phyloP scores from a whole-genome alignment of 2,888 invertebrate genomes.

The Clostera curtula region DNA sequence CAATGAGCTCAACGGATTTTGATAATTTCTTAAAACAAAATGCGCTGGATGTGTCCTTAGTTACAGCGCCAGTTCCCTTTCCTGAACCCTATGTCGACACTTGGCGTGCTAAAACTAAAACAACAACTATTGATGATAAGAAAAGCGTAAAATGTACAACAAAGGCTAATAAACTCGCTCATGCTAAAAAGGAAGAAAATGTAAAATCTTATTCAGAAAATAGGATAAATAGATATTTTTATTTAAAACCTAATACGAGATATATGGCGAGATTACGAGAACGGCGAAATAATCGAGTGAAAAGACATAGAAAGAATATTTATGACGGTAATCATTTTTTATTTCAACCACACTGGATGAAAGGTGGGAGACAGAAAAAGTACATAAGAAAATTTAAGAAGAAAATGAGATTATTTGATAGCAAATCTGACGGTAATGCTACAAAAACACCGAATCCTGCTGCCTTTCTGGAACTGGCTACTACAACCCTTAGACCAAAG shows the following conservation, averaged over 20 bases:
- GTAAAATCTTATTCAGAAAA: background rate
- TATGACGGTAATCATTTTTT: background rate
- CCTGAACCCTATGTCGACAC: slow-evolving; percentile 7
- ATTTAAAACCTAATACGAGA: no score
- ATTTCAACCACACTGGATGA: slow-evolving; percentile 1
- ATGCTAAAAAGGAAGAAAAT: background rate
- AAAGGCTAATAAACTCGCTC: no score
- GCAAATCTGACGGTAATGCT: slow-evolving; percentile 8
- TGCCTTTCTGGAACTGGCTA: background rate
- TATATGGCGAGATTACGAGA: no score
- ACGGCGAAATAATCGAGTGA: background rate
- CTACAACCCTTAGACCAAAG: background rate
- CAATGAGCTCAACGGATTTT: slow-evolving; percentile 43
- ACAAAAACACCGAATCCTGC: background rate
- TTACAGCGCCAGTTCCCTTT: slow-evolving; percentile 32
- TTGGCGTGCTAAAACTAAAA: background rate
- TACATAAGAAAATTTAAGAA: slow-evolving; percentile 9
- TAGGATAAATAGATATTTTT: no score
- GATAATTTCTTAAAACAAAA: slow-evolving; percentile 43
- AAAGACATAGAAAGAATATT: background rate
- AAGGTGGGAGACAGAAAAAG: slow-evolving; percentile 9
- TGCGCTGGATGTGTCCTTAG: slow-evolving; percentile 37
- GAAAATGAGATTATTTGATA: slow-evolving; percentile 10
- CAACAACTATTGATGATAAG: background rate
- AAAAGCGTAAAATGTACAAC: no score